Conservation (phyloP, 1,140 invertebrate species). For the Drosophila sp. region DNA sequence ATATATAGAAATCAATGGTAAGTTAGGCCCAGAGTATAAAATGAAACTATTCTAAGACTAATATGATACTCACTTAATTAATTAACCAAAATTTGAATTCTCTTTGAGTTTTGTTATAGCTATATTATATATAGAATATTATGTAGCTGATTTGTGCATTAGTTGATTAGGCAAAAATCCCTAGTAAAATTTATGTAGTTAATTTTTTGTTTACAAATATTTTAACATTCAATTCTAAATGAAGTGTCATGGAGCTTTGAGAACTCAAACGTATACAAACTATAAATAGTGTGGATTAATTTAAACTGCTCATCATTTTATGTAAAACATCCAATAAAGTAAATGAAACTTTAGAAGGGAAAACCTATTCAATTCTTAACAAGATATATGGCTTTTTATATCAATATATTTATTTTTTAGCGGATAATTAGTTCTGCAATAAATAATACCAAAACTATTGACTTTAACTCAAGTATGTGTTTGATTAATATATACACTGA, state of each 20-base stretch:
- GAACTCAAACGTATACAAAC: too few species aligned
- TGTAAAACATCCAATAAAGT: too few species aligned
- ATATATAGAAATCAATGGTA: conserved; percentile 39
- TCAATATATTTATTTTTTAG: too few species aligned
- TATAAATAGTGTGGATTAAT: too few species aligned
- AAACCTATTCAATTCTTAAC: too few species aligned
- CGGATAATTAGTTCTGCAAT: too few species aligned
- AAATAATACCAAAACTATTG: too few species aligned
- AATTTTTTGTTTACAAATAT: not conserved
- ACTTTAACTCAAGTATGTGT: too few species aligned
- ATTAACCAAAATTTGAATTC: conserved; percentile 36
- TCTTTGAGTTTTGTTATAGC: conserved; percentile 43
- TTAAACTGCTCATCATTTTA: too few species aligned
- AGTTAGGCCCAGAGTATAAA: conserved; percentile 35
- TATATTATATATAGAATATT: conserved; percentile 33
- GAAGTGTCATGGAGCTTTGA: not conserved
- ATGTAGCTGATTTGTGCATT: conserved; percentile 67
- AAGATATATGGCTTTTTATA: too few species aligned
- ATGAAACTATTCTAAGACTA: not conserved
- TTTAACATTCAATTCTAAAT: not conserved
- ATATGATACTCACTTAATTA: not conserved
- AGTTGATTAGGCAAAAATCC: conserved; percentile 32
- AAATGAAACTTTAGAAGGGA: too few species aligned
- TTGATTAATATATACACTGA: too few species aligned
- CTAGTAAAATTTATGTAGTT: conserved; percentile 17